Percentiles rank a stretch among this genome's conserved stretches.
phyloP scores from a whole-genome alignment of 2,888 invertebrate species.

The Protophormia terraenovae region DNA sequence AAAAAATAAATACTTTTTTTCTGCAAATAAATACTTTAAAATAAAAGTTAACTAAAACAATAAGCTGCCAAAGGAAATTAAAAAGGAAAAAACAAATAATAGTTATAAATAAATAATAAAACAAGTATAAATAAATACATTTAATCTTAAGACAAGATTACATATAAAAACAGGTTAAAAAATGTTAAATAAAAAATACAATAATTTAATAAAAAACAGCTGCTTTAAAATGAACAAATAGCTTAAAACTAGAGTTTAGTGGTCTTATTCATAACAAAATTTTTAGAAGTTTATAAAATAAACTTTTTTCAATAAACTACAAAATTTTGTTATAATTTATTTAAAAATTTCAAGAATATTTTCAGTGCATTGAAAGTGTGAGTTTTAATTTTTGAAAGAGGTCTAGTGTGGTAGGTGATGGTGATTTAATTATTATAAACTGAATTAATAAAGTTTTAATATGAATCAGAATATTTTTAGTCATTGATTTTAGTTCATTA shows the following conservation, averaged over 20 bases:
- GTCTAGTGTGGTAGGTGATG: no score
- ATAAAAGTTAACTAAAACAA: slow-evolving; percentile 28
- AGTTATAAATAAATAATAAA: slow-evolving; percentile 47
- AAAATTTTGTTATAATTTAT: no score
- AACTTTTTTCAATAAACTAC: no score
- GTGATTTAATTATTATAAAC: no score
- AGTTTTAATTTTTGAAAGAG: neutral
- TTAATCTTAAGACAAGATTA: slow-evolving; percentile 47
- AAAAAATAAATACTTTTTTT: slow-evolving; percentile 40
- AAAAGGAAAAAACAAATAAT: slow-evolving; percentile 20
- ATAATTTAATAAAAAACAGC: slow-evolving; percentile 31
- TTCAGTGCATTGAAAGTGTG: neutral
- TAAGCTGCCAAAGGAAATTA: slow-evolving; percentile 24
- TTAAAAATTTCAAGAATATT: no score
- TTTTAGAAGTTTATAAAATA: no score
- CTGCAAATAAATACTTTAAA: slow-evolving; percentile 42
- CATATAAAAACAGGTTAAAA: neutral
- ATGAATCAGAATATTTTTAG: neutral
- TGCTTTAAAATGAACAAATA: slow-evolving; percentile 16
- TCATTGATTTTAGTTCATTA: neutral
- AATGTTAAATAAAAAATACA: slow-evolving; percentile 18
- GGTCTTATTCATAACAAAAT: neutral
- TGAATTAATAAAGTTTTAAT: no score
- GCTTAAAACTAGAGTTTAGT: neutral
- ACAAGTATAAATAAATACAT: slow-evolving; percentile 27